phyloP scores from a whole-genome alignment of 2,113 vertebrate genomes.

The Gavialis gangeticus region DNA sequence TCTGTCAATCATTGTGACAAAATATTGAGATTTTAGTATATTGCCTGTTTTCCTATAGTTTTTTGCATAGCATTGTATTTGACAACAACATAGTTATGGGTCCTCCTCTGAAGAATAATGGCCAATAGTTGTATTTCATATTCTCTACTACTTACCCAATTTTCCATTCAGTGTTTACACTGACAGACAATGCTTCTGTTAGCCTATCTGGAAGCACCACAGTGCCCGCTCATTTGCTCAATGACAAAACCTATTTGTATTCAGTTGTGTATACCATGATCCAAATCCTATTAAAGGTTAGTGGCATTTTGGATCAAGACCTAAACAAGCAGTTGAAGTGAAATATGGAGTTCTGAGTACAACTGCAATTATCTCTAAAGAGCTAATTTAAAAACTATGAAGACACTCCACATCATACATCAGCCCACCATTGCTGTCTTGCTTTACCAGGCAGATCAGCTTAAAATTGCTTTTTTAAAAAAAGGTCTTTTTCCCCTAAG shows the following conservation, averaged over 20 bases:
- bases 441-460: slow-evolving; percentile 23
- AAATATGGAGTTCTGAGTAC: slow-evolving; percentile 19
- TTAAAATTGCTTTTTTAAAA: not conserved
- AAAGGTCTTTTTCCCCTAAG: not conserved
- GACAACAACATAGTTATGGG: not conserved
- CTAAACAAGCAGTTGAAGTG: slow-evolving; percentile 45
- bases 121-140: not conserved
- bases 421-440: slow-evolving; percentile 17
- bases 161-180: not conserved
- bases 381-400: slow-evolving; percentile 37
- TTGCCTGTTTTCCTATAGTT: not conserved
- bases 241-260: not conserved
- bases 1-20: not conserved
- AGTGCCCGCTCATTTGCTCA: not conserved
- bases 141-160: not conserved
- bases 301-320: slow-evolving; percentile 15
- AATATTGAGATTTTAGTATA: not conserved
- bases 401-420: slow-evolving; percentile 27
- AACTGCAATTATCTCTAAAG: slow-evolving; percentile 2
- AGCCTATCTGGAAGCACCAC: not conserved
- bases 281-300: slow-evolving; percentile 5
- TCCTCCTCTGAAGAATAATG: not conserved
- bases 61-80: not conserved
- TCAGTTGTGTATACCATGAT: not conserved
- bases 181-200: not conserved